phyloP scores from a whole-genome alignment of 2,113 vertebrate species.

The Litocranius walleri region DNA sequence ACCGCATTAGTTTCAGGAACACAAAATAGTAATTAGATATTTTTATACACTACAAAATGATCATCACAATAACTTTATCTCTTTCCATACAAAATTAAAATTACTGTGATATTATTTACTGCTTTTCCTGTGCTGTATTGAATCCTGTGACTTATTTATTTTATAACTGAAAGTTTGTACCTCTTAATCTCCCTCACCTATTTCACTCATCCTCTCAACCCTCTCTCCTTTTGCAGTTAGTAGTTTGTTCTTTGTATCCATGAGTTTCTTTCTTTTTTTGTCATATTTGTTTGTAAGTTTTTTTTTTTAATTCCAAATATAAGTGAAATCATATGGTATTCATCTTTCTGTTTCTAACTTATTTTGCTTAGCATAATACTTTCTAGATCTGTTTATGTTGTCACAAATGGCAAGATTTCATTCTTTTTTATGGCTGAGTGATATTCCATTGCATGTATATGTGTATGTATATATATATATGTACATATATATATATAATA shows the following conservation, averaged over 20 bases:
- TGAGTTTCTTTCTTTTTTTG: neutral
- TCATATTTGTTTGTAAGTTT: neutral
- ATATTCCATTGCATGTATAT: neutral
- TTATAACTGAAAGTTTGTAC: neutral
- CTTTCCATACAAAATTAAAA: neutral
- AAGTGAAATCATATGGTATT: neutral
- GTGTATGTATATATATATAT: fast-evolving
- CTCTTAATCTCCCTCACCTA: neutral
- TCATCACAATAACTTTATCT: neutral
- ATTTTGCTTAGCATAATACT: neutral
- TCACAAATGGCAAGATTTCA: neutral
- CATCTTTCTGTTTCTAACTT: neutral
- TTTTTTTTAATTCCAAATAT: neutral
- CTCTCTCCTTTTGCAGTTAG: neutral
- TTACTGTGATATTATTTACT: neutral
- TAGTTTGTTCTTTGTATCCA: neutral
- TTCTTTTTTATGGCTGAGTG: neutral
- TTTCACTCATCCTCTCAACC: neutral
- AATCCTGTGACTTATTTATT: neutral
- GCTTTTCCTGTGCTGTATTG: neutral
- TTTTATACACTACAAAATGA: neutral
- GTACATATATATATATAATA: too few species aligned
- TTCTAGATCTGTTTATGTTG: neutral
- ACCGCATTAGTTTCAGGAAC: neutral
- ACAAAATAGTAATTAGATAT: neutral